Evolutionary conservation across 2,113 vertebrate genomes (phyloP).

Genomic region (Anthoscopus minutus): DNA sequence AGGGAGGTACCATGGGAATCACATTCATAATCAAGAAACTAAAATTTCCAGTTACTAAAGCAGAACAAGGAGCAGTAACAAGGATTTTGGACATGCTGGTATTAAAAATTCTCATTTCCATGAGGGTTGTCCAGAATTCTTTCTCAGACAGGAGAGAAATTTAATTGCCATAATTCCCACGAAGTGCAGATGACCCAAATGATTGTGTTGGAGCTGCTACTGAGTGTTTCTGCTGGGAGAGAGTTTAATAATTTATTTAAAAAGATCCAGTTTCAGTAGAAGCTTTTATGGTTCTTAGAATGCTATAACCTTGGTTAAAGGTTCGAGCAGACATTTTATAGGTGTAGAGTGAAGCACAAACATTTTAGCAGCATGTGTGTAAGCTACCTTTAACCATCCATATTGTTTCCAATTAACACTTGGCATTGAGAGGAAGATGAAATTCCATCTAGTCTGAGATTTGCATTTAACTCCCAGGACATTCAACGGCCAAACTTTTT

Average conservation of each 20-base stretch:
- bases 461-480: accelerated
- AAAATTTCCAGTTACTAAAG: not conserved
- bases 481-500: not conserved
- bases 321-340: not conserved
- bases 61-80: not conserved
- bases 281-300: not conserved
- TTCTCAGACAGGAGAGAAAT: not conserved
- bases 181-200: not conserved
- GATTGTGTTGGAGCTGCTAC: not conserved
- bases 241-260: not conserved
- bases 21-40: not conserved
- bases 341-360: not conserved
- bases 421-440: not conserved
- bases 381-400: not conserved
- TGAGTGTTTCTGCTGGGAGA: not conserved
- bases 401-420: not conserved
- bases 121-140: not conserved
- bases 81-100: not conserved
- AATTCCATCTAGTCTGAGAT: not conserved
- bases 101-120: not conserved
- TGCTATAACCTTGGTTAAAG: not conserved
- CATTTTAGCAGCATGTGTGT: accelerated
- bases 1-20: not conserved
- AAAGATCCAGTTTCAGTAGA: not conserved
- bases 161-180: not conserved